Conservation (phyloP, 1,140 invertebrate genomes). For the Achatina immaculata region DNA sequence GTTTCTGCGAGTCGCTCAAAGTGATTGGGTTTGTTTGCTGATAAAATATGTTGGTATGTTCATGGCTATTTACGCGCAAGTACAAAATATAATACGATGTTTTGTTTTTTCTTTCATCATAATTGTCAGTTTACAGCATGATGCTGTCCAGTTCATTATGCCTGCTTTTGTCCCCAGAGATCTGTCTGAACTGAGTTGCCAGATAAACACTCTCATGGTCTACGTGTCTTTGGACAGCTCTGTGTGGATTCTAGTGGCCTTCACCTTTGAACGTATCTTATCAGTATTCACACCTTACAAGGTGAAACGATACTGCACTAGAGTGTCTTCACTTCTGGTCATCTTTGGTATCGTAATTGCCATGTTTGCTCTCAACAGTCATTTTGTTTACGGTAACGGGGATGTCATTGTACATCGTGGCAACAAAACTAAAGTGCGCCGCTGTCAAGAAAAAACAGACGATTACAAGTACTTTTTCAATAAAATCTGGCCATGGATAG, state of each 20-base stretch:
- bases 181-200: constrained; percentile 38
- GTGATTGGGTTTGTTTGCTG: too few species aligned
- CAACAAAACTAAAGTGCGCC: neutral
- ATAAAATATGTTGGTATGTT: neutral
- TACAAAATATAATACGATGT: too few species aligned
- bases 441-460: too few species aligned
- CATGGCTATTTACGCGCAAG: too few species aligned
- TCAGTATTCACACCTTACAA: constrained; percentile 49
- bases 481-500: constrained; percentile 52
- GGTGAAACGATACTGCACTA: constrained; percentile 44
- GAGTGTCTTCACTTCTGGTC: constrained; percentile 30
- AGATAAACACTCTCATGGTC: constrained; percentile 48
- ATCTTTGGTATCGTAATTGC: constrained; percentile 32
- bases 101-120: too few species aligned
- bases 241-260: constrained; percentile 55
- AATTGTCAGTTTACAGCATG: too few species aligned
- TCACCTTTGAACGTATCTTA: constrained; percentile 55
- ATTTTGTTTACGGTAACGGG: constrained; percentile 48
- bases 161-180: neutral
- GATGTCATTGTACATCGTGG: neutral
- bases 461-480: constrained; percentile 41
- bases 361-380: constrained; percentile 44
- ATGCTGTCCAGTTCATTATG: too few species aligned
- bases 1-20: too few species aligned
- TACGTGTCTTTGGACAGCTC: constrained; percentile 50